These are phyloP conservation scores for Amia ocellicauda DNA, from an alignment of 2,113 vertebrate species.

Conservation along the genomic window DNA sequence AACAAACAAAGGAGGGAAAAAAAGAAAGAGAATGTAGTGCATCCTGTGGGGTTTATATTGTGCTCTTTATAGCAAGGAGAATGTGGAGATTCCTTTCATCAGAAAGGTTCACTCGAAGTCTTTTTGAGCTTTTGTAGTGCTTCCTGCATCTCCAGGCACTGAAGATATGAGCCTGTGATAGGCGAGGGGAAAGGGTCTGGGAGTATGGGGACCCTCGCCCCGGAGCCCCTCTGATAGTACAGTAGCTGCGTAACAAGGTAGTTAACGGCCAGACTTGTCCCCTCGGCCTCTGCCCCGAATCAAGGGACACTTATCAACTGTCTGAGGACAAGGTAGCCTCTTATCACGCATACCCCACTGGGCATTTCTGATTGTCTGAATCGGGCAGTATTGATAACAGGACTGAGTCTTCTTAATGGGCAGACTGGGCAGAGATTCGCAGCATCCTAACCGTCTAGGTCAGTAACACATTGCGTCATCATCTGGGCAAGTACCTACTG, in stretches of 20 bases:
- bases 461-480: neutral
- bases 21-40: neutral
- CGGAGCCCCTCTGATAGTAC: conserved; percentile 45
- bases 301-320: conserved; percentile 22
- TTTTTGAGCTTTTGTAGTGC: neutral
- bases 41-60: neutral
- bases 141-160: conserved; percentile 28
- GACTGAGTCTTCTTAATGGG: neutral
- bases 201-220: conserved; percentile 28
- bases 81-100: conserved; percentile 3
- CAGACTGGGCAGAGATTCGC: neutral
- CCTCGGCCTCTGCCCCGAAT: neutral
- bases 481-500: neutral
- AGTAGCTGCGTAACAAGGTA: conserved; percentile 52
- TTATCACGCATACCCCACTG: conserved; percentile 58
- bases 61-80: neutral
- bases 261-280: conserved; percentile 31
- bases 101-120: conserved; percentile 2
- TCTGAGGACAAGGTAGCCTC: conserved; percentile 15
- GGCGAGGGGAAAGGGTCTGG: conserved; percentile 13
- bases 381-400: conserved; percentile 20
- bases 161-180: conserved; percentile 35
- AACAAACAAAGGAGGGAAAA: neutral
- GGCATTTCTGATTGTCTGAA: conserved; percentile 46
- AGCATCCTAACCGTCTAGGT: neutral